phyloP scores from a whole-genome alignment of 2,888 invertebrate genomes.

The Blastobasis lacticolella region DNA sequence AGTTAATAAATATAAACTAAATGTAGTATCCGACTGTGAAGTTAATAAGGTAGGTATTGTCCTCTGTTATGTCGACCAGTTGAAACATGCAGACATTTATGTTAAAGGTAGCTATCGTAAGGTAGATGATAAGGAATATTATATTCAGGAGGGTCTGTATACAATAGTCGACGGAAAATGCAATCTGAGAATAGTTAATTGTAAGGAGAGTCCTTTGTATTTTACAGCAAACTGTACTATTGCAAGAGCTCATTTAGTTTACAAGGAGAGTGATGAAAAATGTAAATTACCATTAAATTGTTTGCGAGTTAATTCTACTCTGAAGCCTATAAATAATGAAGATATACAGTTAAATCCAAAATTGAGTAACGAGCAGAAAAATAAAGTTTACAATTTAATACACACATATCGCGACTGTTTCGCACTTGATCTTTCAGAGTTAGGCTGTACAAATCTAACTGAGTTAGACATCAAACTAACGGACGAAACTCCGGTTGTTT shows the following conservation, averaged over 20 bases:
- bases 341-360: background rate
- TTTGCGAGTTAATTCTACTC: background rate
- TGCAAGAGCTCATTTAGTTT: background rate
- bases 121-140: background rate
- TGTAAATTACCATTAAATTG: background rate
- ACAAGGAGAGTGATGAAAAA: background rate
- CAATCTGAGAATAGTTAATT: background rate
- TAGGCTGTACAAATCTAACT: conserved; percentile 1
- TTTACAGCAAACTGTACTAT: background rate
- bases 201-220: background rate
- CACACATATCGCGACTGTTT: conserved; percentile 1
- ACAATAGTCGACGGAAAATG: background rate
- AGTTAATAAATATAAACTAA: background rate
- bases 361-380: background rate
- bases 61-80: background rate
- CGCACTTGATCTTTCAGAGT: conserved; percentile 1
- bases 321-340: background rate
- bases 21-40: conserved; percentile 1
- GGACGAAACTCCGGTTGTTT: conserved; percentile 1
- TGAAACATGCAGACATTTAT: background rate
- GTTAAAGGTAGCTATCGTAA: conserved; percentile 1
- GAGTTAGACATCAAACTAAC: conserved; percentile 1
- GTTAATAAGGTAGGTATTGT: background rate
- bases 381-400: background rate
- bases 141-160: conserved; percentile 1